A percentile compares a stretch with the other conserved stretches of the same genome.
phyloP scores from a whole-genome alignment of 2,888 invertebrate species.

The Drosophila testacea region DNA sequence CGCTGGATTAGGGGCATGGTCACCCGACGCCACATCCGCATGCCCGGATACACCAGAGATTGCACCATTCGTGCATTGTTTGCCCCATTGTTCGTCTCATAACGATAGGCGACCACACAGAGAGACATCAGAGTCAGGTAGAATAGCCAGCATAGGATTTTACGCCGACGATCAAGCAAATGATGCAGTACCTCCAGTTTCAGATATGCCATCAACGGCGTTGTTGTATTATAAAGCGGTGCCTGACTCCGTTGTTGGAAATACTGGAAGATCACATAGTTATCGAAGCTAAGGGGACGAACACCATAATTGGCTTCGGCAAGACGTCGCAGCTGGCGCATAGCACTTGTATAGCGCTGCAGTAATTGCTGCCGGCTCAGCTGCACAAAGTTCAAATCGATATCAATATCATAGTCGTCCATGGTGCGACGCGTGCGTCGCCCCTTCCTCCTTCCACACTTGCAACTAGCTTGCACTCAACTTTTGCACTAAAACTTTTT shows the following conservation, averaged over 20 bases:
- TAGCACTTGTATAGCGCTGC: slow-evolving; percentile 86
- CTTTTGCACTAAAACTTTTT: slow-evolving; percentile 8
- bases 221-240: slow-evolving; percentile 37
- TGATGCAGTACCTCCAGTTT: slow-evolving; percentile 85
- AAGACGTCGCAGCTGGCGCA: slow-evolving; percentile 87
- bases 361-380: slow-evolving; percentile 83
- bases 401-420: slow-evolving; percentile 70
- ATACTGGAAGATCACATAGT: slow-evolving; percentile 87
- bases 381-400: slow-evolving; percentile 70
- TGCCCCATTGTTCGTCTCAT: slow-evolving; percentile 71
- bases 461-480: slow-evolving; percentile 3
- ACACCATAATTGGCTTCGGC: slow-evolving; percentile 87
- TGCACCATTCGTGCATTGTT: slow-evolving; percentile 82
- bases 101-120: slow-evolving; percentile 80
- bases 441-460: slow-evolving; percentile 2
- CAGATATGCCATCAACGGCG: slow-evolving; percentile 82
- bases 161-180: slow-evolving; percentile 83
- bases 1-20: slow-evolving; percentile 91
- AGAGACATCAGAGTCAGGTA: slow-evolving; percentile 81
- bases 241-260: slow-evolving; percentile 83
- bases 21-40: slow-evolving; percentile 90
- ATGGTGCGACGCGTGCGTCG: slow-evolving; percentile 43
- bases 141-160: slow-evolving; percentile 83
- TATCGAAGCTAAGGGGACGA: slow-evolving; percentile 88
- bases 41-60: slow-evolving; percentile 92